Evolutionary conservation across 2,888 invertebrate genomes (phyloP), one percentile per base, ranked within the genome.

Genomic region (Leptinotarsa tumamoca): DNA sequence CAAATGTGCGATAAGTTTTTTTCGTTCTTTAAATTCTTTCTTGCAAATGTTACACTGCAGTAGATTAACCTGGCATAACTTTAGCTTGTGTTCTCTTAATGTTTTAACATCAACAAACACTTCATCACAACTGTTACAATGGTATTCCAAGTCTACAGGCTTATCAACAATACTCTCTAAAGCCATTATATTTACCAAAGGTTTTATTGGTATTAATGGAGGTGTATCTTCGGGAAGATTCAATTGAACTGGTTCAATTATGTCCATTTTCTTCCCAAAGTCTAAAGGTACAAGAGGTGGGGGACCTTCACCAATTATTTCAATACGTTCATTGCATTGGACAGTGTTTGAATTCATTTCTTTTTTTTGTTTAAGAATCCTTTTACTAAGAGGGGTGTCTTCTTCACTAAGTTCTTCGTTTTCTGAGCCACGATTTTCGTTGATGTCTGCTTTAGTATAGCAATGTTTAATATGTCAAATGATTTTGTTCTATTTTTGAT

Each of bases 11-110:
- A 88, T 87, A 21, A 88, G 76, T 61, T 84, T 85, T 70, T 86
- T 87, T 4, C 84, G 77, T 66, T 87, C 87, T 27, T 83, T 83
- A 76, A 87, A 87, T 77, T 84, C 84, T 71, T 87, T 87, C 56
- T 83, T 83, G 74, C 88, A 88, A 74, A 88, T 86, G 73, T 85
- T 88, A 71, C 88, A 88, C 67, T 85, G 83, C 68, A 87, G 79
- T 5, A 79, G 73, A 49, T 79, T 83, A n/a, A 78, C 73, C 68
- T 85, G 83, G 74, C 86, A 86, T 33, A 79, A 77, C 69, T 78
- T 81, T 33, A 83, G 74, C 50, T 84, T 83, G 74, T 87, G 87
- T 18, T 85, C 82, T 80, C 84, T 85, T 56, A 87, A 78, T 13
- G 77, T 80, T n/a, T 73, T 63, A 4, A 86, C 78, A 27, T 83